Evolutionary conservation across 2,113 vertebrate genomes (phyloP).

Genomic region (Peromyscus californicus): DNA sequence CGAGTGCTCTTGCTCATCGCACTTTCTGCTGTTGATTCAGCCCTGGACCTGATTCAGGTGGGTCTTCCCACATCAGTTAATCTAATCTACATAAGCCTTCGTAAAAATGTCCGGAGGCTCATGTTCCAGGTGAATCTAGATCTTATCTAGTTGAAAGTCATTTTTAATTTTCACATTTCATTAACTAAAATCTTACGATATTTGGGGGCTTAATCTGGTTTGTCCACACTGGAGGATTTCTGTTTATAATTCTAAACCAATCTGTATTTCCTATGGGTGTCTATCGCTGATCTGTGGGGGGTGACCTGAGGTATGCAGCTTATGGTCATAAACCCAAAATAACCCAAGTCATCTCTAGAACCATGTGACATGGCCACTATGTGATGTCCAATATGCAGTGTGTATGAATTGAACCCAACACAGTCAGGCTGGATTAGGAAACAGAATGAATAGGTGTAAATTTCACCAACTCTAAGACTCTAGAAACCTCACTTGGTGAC

Average conservation of each 20-base stretch:
- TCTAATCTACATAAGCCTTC: too few species aligned
- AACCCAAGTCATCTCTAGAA: background rate
- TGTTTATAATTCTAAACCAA: background rate
- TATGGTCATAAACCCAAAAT: accelerated
- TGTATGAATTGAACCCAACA: background rate
- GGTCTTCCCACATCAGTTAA: too few species aligned
- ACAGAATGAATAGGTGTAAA: too few species aligned
- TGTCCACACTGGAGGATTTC: background rate
- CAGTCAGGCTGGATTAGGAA: background rate
- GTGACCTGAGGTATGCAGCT: accelerated
- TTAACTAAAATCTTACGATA: background rate
- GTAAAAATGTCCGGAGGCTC: background rate
- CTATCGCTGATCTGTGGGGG: accelerated
- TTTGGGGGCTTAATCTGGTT: too few species aligned
- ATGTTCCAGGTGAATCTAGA: background rate
- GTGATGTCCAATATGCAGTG: accelerated
- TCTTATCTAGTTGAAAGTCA: background rate
- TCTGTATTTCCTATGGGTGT: accelerated
- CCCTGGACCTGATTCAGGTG: background rate
- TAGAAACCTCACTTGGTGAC: background rate
- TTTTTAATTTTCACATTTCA: background rate
- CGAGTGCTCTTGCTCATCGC: background rate
- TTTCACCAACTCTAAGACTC: too few species aligned
- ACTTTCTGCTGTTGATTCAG: background rate
- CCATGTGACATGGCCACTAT: background rate